phyloP scores from a whole-genome alignment of 2,113 vertebrate genomes.

The Sapajus apella region DNA sequence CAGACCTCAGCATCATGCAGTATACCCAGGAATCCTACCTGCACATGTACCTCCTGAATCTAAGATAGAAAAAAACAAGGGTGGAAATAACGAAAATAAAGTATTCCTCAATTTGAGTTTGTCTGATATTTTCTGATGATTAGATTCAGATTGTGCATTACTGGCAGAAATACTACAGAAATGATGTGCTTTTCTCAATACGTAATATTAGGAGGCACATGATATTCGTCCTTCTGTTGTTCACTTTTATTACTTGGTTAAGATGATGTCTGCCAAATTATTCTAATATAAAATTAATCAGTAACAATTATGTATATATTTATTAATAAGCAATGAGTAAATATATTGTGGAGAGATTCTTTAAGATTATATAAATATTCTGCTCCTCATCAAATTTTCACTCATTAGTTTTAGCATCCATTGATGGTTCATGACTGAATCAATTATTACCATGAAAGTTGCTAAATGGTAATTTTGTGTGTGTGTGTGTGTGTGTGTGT shows the following conservation, averaged over 20 bases:
- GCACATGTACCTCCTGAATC: no score
- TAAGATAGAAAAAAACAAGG: no score
- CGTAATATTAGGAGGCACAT: neutral
- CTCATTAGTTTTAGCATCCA: neutral
- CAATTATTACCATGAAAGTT: neutral
- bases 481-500: no score
- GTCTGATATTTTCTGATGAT: neutral
- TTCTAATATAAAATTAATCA: neutral
- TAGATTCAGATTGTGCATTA: neutral
- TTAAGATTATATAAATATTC: conserved; percentile 4
- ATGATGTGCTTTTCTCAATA: neutral
- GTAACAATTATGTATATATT: neutral
- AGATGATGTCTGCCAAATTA: neutral
- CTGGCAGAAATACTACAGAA: neutral
- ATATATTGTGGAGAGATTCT: neutral
- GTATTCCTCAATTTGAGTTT: neutral
- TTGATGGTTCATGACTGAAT: neutral
- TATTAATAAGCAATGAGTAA: conserved; percentile 16
- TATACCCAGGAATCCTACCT: no score
- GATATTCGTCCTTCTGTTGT: neutral
- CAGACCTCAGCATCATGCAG: no score
- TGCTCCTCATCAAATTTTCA: neutral
- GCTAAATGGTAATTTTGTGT: neutral
- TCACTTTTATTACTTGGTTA: neutral
- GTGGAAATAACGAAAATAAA: neutral